These are phyloP conservation scores for Steinernema hermaphroditum DNA, from an alignment of 2,888 invertebrate species.

Conservation along the genomic window DNA sequence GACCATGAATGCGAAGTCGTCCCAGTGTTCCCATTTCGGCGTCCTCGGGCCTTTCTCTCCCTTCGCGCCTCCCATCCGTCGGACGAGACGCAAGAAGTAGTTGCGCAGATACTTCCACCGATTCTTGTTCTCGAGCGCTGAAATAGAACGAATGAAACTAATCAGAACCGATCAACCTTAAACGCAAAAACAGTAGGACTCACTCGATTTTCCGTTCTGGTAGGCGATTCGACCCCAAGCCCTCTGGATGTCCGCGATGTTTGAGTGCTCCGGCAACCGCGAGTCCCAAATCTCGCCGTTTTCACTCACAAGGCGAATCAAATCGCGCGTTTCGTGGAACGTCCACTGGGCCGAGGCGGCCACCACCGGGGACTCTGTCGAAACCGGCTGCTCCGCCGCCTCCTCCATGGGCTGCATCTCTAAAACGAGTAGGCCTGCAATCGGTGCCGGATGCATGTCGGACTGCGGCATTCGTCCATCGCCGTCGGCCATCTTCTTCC, in stretches of 20 bases:
- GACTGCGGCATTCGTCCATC: background rate
- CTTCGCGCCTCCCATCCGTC: background rate
- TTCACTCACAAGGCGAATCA: background rate
- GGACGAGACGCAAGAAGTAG: slow-evolving; percentile 1
- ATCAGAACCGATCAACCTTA: too few relatives aligned
- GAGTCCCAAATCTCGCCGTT: background rate
- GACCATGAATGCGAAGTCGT: slow-evolving; percentile 13
- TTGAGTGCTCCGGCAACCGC: background rate
- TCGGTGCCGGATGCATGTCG: background rate
- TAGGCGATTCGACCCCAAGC: background rate
- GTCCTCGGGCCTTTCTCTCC: background rate
- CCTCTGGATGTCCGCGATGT: background rate
- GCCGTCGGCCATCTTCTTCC: slow-evolving; percentile 10
- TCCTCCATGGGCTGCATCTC: background rate
- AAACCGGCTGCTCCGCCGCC: too few relatives aligned
- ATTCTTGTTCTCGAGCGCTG: slow-evolving; percentile 3
- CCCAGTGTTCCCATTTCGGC: slow-evolving; percentile 6
- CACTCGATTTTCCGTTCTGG: background rate
- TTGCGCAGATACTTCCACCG: slow-evolving; percentile 16
- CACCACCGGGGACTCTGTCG: too few relatives aligned
- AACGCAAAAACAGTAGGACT: too few relatives aligned
- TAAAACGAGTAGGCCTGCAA: background rate
- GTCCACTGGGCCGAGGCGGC: background rate
- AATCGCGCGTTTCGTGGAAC: slow-evolving; percentile 3
- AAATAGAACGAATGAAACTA: background rate